These are phyloP conservation scores for Panagrolaimus sp. DNA, from an alignment of 1,140 invertebrate species.

Conservation along the genomic window DNA sequence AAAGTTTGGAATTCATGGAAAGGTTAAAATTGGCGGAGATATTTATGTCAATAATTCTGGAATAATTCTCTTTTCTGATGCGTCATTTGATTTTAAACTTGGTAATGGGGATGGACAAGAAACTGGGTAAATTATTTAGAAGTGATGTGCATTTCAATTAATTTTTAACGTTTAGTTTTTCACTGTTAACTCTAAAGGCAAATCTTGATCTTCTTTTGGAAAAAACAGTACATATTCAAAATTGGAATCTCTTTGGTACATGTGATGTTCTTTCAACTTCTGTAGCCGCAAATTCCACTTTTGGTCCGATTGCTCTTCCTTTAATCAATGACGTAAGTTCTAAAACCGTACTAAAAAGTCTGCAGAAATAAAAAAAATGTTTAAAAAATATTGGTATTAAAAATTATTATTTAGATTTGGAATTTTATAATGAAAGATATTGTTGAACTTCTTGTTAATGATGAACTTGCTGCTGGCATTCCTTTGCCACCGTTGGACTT, in stretches of 20 bases:
- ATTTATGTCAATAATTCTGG: background rate
- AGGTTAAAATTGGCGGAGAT: slow-evolving; percentile 1
- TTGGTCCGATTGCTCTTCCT: background rate
- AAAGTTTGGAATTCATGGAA: background rate
- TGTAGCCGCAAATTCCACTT: background rate
- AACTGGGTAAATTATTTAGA: background rate
- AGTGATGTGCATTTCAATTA: background rate
- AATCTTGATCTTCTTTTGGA: background rate
- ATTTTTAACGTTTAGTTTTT: background rate
- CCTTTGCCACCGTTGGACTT: slow-evolving; percentile 3
- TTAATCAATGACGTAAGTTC: no score
- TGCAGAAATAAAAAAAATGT: no score
- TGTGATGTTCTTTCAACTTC: background rate
- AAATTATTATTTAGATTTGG: background rate
- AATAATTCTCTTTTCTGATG: background rate
- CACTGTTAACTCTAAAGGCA: background rate
- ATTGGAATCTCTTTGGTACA: background rate
- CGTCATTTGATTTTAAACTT: background rate
- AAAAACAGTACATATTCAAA: background rate
- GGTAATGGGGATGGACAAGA: background rate
- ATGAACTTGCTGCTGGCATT: background rate
- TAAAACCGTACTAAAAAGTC: no score
- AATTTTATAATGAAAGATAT: background rate
- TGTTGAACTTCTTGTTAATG: background rate
- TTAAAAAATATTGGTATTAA: no score